Percentiles rank a stretch among this genome's conserved stretches.
phyloP scores from a whole-genome alignment of 2,888 invertebrate species.

The Drosophila mercatorum region DNA sequence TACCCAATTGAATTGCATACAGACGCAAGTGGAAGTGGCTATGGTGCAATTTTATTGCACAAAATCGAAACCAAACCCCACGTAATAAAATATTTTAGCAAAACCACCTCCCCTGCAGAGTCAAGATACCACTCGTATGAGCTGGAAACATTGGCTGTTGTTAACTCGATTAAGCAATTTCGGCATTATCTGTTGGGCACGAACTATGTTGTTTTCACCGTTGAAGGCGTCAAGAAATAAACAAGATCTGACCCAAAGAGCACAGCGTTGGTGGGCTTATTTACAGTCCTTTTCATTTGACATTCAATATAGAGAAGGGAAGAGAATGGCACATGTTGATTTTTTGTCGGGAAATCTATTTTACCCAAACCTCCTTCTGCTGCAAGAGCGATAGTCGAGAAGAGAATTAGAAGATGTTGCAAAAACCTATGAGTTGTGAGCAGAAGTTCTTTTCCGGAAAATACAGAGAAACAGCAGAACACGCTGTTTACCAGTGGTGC shows the following conservation, averaged over 20 bases:
- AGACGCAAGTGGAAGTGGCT: too few relatives aligned
- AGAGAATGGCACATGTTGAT: not conserved
- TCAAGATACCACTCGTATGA: too few relatives aligned
- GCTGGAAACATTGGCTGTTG: not conserved
- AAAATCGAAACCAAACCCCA: too few relatives aligned
- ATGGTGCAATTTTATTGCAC: too few relatives aligned
- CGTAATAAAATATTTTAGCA: too few relatives aligned
- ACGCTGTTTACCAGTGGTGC: too few relatives aligned
- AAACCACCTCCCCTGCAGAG: too few relatives aligned
- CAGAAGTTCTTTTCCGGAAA: too few relatives aligned
- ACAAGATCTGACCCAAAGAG: not conserved
- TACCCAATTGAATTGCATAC: too few relatives aligned
- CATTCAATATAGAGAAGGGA: not conserved
- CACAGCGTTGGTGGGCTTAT: not conserved
- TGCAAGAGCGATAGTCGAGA: not conserved
- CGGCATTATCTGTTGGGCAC: too few relatives aligned
- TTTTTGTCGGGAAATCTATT: not conserved
- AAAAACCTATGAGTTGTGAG: conserved; percentile 22
- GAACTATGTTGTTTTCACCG: not conserved
- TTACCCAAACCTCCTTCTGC: not conserved
- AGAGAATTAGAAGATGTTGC: conserved; percentile 15
- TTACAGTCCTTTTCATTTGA: not conserved
- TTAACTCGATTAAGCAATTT: too few relatives aligned
- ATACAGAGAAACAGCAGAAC: too few relatives aligned
- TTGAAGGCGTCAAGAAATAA: not conserved